Base-by-base conservation (phyloP, 2,888 invertebrate genomes). In the Nemoura dubitans region DNA sequence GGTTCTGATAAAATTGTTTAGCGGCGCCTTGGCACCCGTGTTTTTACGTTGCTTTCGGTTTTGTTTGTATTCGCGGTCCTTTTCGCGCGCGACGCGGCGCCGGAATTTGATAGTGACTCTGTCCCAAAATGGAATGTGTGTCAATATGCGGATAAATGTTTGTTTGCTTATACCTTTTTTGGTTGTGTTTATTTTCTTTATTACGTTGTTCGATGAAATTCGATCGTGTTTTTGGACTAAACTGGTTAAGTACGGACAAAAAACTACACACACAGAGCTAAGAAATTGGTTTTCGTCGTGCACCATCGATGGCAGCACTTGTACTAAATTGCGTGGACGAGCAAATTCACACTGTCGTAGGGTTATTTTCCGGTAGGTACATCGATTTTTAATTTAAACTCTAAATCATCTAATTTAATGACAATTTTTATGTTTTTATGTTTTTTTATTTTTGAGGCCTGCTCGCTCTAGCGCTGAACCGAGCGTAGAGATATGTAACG, bases 401-500 rank as follows among this genome's bases (percentile, higher is more conserved):
- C 59, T 59, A 59, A 21, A 21, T 16, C 14, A 21, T 7, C 59
- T 59, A 59, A 59, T 59, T 59, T 21, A 59, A 59, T 59, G 59
- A 59, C 59, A 14, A 10, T 59, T 59, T 59, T 59, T 59, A 59
- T 59, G 10, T 36, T 36, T 36, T 36, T 6, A 36, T 36, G 3
- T 36, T 36, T 21, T 59, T 16, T 7, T 16, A 21, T 59, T 59
- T 21, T 59, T 1, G 59, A 59, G 59, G 59, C 59, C 59, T 7
- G 59, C 59, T 59, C 59, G 16, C 59, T 59, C 59, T 59, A 59
- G 59, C 59, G 59, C 21, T 59, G 10, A 59, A 59, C 59, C 59
- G 59, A 59, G 59, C 59, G 59, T 59, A 59, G 59, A 59, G 59
- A 59, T 59, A 59, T 59, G 59, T 59, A 59, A 59, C 16, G 59